Evolutionary conservation across 1,140 invertebrate species (phyloP), one percentile per base, ranked within the genome.

Genomic region (Ceratina japonica): DNA sequence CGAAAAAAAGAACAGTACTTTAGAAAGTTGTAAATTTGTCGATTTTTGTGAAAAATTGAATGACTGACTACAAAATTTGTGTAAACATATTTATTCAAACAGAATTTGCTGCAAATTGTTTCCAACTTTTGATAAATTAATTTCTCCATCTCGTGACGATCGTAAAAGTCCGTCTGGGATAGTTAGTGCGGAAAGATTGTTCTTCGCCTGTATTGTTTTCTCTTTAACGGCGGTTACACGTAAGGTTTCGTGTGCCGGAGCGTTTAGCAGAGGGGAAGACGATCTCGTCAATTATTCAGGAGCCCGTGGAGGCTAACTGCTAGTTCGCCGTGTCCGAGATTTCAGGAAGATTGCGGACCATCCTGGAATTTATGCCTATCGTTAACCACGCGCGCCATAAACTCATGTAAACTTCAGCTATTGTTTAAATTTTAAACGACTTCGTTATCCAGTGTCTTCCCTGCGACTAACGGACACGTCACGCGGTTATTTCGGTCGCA

Each of bases 271-370:
- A 84, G 76, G 81, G 78, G 81, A 77, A 72, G 81, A 86, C 87
- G 85, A 84, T 87, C 89, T 88, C 84, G 77, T 92, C 87, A 92
- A 92, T 91, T 92, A 92, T 92, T 92, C 91, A 92, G 80, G 75
- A 89, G 89, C 91, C 91, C 87, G 89, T 89, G 88, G 56, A 87
- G 88, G 90, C 89, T 91, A 92, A 92, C 90, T 92, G 89, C 90
- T 89, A 87, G 88, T 69, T 83, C 79, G 64, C 82, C 64, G 86
- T 86, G 87, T 87, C 91, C 87, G 91, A 91, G 92, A 92, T 92
- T 92, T 92, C 88, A 86, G 85, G 87, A 90, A 92, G 91, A 92
- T 92, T 92, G 90, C 89, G 87, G 86, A 64, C 86, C 77, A 84
- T 70, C 76, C 87, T 87, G 66, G 86, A 90, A 90, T 89, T 90